Evolutionary conservation across 1,140 invertebrate species (phyloP), one percentile per base, ranked within the genome.

Genomic region (Drosophila eugracilis): DNA sequence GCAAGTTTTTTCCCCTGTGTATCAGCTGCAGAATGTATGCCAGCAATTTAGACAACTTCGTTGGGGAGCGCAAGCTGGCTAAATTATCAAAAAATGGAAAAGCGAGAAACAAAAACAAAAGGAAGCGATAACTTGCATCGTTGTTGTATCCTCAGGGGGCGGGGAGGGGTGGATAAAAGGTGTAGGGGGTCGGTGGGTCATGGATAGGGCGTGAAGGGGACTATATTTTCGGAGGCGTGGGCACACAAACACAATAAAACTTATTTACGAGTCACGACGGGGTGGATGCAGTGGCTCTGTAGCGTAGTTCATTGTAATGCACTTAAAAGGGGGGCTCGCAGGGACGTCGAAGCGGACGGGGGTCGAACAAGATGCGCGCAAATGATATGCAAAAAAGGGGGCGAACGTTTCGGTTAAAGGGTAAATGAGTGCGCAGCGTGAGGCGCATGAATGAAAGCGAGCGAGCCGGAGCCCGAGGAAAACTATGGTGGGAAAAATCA

Each of bases 261-360:
- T 88, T 88, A 88, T 88, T 88, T 88, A 88, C 83, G 83, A 88
- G 74, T 88, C 83, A 88, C 83, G 83, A 57, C 83, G 83, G 83
- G 78, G 69, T 57, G 55, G 48, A 50, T 63, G 65, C 50, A 50
- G 44, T 22, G 44, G 60, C 81, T 62, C 63, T 70, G 36, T 10
- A 39, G 69, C 73, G 78, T 71, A 86, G 77, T 86, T 86, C 81
- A 86, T 86, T 86, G 81, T 88, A 86, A 88, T 86, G 83, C 81
- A 86, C 81, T 86, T 86, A 88, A 88, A 41, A 21, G 66, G 53
- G 50, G 47, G 21, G 5, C 9, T 53, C 12, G 14, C 44, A 53
- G 30, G 22, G 34, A 12, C 28, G 28, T 21, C 10, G 7, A 3
- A 3, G 41, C 15, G 45, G 32, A 15, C 21, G 24, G 39, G 45